Conservation (phyloP, 2,113 vertebrate species). For the Paradoxurus hermaphroditus region DNA sequence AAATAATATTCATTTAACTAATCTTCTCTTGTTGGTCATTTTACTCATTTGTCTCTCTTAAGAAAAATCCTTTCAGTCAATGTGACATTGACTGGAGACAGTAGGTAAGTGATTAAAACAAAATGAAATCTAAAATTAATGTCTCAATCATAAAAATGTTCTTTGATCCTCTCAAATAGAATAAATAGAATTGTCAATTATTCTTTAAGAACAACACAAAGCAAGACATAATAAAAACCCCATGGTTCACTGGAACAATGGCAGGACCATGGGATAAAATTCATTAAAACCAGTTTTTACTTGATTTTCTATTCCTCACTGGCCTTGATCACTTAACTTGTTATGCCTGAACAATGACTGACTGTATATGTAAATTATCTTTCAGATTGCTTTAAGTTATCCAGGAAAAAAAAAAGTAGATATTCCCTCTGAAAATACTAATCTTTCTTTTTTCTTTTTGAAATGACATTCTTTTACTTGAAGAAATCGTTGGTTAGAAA, state of each 20-base stretch:
- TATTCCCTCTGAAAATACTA: not conserved
- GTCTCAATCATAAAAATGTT: not conserved
- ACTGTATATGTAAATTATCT: not conserved
- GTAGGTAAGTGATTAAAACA: not conserved
- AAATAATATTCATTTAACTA: not conserved
- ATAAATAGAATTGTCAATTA: not conserved
- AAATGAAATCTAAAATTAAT: not conserved
- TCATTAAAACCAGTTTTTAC: not conserved
- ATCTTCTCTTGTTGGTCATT: not conserved
- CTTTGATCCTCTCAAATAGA: not conserved
- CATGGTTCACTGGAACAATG: not conserved
- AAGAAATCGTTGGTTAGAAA: not conserved
- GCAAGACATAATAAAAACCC: not conserved
- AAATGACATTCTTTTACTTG: not conserved
- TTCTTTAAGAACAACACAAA: not conserved
- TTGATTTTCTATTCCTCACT: not conserved
- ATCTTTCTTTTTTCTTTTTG: not conserved
- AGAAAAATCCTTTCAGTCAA: not conserved
- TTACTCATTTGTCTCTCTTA: not conserved
- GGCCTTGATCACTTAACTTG: not conserved
- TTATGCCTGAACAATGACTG: not conserved
- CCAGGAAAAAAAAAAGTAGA: not conserved
- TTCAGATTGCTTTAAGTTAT: not conserved
- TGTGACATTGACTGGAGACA: not conserved
- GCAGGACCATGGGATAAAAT: not conserved